A percentile compares a stretch with the other conserved stretches of the same genome.
These are phyloP conservation scores for Agrochola macilenta DNA, from an alignment of 2,888 invertebrate species.

Conservation along the genomic window DNA sequence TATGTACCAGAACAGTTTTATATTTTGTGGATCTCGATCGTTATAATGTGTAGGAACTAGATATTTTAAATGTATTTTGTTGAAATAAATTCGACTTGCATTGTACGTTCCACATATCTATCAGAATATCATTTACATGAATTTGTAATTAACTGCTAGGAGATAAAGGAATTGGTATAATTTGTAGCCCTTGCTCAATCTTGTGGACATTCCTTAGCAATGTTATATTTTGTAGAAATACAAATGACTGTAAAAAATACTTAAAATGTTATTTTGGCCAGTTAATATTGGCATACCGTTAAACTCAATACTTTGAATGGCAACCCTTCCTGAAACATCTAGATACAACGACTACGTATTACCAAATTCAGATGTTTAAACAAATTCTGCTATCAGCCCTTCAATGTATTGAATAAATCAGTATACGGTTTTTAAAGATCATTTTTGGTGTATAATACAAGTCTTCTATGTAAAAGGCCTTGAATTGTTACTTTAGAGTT, in stretches of 20 bases:
- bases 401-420: constrained; percentile 21
- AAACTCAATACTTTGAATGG: constrained; percentile 34
- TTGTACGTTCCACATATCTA: constrained; percentile 62
- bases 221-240: constrained; percentile 56
- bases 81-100: constrained; percentile 46
- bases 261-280: constrained; percentile 32
- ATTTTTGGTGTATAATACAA: constrained; percentile 62
- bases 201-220: constrained; percentile 77
- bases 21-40: constrained; percentile 34
- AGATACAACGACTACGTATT: not conserved
- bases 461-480: constrained; percentile 81
- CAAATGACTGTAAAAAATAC: constrained; percentile 46
- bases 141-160: constrained; percentile 46
- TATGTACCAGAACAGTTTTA: constrained; percentile 32
- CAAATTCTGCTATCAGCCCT: not conserved
- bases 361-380: constrained; percentile 6
- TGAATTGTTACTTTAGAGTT: constrained; percentile 77
- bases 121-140: constrained; percentile 59
- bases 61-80: constrained; percentile 23
- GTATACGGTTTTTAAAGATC: constrained; percentile 42
- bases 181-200: constrained; percentile 79
- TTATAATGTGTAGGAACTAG: constrained; percentile 39
- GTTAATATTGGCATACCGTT: constrained; percentile 25
- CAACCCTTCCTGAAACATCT: not conserved
- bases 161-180: constrained; percentile 58